A percentile compares a stretch with the other conserved stretches of the same genome.
Conservation (phyloP, 2,113 vertebrate species). For the Acrocephalus arundinaceus region DNA sequence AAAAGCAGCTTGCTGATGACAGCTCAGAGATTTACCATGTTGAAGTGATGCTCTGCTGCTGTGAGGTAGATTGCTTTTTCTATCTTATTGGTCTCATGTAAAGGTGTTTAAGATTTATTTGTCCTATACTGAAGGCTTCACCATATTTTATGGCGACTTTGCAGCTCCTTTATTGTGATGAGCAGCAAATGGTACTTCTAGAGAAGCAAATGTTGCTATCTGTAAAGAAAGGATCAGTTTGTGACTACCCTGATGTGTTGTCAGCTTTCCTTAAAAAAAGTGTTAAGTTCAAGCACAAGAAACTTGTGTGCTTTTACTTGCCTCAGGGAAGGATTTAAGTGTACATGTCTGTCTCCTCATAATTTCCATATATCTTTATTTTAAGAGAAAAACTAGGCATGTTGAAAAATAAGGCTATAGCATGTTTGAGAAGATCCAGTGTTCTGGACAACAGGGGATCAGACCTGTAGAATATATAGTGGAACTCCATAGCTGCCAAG, state of each 20-base stretch:
- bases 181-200: background rate
- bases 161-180: background rate
- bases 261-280: background rate
- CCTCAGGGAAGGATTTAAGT: background rate
- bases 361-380: background rate
- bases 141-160: background rate
- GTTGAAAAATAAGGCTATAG: background rate
- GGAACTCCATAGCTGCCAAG: background rate
- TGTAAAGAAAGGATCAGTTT: background rate
- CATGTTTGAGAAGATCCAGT: background rate
- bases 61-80: background rate
- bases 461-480: background rate
- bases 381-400: background rate
- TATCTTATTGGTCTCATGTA: background rate
- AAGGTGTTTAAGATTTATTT: background rate
- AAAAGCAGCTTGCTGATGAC: background rate
- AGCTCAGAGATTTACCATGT: background rate
- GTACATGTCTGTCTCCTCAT: background rate
- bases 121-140: background rate
- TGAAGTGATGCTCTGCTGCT: background rate
- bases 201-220: background rate
- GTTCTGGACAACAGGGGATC: background rate
- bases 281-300: background rate
- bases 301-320: background rate
- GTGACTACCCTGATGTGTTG: background rate